Conservation (phyloP, 1,140 invertebrate genomes). For the Theocolax elegans region DNA sequence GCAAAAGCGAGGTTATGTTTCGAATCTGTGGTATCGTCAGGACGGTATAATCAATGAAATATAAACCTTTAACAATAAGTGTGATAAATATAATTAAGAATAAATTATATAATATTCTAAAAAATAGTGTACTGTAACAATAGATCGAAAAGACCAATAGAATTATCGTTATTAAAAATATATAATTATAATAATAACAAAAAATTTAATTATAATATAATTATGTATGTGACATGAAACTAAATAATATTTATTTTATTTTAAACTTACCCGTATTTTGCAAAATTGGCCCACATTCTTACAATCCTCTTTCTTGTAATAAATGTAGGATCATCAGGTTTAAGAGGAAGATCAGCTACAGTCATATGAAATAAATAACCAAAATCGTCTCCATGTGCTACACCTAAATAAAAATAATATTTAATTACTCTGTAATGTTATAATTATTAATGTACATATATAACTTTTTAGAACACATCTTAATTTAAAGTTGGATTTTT, state of each 20-base stretch:
- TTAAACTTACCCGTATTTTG: slow-evolving; percentile 45
- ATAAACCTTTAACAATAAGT: too few species aligned
- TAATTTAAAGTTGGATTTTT: too few species aligned
- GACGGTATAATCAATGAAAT: too few species aligned
- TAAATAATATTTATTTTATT: slow-evolving; percentile 4
- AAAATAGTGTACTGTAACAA: too few species aligned
- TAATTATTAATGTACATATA: background rate
- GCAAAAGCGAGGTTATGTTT: too few species aligned
- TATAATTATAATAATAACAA: background rate
- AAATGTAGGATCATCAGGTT: slow-evolving; percentile 17
- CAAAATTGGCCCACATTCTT: slow-evolving; percentile 63
- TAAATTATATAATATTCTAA: background rate
- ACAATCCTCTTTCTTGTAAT: slow-evolving; percentile 58
- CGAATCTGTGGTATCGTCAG: too few species aligned
- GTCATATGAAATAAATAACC: slow-evolving; percentile 44
- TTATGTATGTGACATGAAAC: too few species aligned
- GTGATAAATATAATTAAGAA: background rate
- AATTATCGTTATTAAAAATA: background rate
- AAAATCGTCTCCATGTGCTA: slow-evolving; percentile 45
- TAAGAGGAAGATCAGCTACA: background rate
- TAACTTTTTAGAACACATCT: background rate
- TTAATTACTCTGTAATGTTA: background rate
- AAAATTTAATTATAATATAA: background rate
- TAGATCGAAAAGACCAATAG: too few species aligned
- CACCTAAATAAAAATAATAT: slow-evolving; percentile 38